A percentile compares a stretch with the other conserved stretches of the same genome.
Conservation (phyloP, 2,797 vertebrate genomes). For the Hapalemur alaotrensis region DNA sequence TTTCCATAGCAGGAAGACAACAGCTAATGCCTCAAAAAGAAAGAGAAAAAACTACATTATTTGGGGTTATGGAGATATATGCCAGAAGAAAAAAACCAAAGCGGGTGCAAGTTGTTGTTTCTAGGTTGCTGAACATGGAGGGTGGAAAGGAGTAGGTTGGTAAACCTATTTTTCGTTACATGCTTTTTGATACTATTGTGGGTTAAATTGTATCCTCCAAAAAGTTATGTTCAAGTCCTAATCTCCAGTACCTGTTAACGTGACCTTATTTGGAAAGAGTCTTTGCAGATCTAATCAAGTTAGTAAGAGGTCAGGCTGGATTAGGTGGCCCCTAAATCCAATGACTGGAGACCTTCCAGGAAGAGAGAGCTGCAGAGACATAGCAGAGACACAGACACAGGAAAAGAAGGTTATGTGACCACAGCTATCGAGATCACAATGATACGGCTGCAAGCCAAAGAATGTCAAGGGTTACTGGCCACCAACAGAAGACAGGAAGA, state of each 20-base stretch:
- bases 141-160: not conserved
- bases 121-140: not conserved
- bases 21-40: not conserved
- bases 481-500: not conserved
- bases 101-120: not conserved
- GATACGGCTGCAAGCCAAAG: not conserved
- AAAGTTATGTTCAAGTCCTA: not conserved
- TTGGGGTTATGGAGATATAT: not conserved
- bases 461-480: not conserved
- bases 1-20: not conserved
- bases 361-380: not conserved
- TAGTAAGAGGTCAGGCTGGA: not conserved
- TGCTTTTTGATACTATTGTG: not conserved
- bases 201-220: not conserved
- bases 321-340: not conserved
- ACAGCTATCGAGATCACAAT: not conserved
- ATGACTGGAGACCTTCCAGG: not conserved
- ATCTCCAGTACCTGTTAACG: not conserved
- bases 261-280: not conserved
- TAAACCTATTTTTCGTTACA: not conserved
- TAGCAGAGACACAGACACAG: not conserved
- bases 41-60: not conserved
- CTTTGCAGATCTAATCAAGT: not conserved
- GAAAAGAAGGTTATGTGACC: not conserved
- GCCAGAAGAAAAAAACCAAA: not conserved